Base-by-base conservation (phyloP, 2,113 vertebrate genomes). In the Phalacrocorax brasilianus region DNA sequence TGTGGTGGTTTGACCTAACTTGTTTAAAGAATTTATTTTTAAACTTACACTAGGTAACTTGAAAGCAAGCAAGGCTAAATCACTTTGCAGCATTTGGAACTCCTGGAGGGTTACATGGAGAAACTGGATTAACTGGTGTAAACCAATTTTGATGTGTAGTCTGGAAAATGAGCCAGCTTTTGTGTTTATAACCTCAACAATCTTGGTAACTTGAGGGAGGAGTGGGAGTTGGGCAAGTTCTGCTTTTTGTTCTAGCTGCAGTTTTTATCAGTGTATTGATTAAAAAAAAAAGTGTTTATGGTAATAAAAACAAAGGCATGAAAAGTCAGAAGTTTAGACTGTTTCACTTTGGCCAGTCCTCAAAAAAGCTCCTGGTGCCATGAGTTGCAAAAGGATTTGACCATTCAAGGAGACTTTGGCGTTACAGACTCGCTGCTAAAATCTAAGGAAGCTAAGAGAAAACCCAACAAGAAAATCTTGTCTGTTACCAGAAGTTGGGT, bases 21-120 rank as follows among this genome's bases (percentile, higher is more conserved):
- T 92, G 68, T 77, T 96, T 56, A 68, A 96, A 88, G 90, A 88
- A 70, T 92, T 95, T 96, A 74, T 96, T 97, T 96, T 96, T 94
- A 93, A 93, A 72, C 12, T 92, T 88, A 83, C 4, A 12, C 7
- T 44, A 21, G 72, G 38, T 80, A 84, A 90, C 72, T 84, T 88
- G 63, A 90, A 85, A 94, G 75, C 42, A 83, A 47, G 26, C 11
- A 58, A 62, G 14, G 35, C 73, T 88, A 55, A 72, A 88, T 95
- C 62, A 40, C 86, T 79, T 56, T 61, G 33, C 44, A 62, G 50
- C n/a, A 19, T 73, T 95, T 88, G 66, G 47, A 71, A 73, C 49
- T 95, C 38, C 14, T 91, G n/a, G 47, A 82, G 40, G 30, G 59
- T 73, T 93, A 61, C 21, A 12, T 44, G 53, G 63, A 83, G 84